Conservation (phyloP, 2,888 invertebrate species). For the Serrognathus titanus region DNA sequence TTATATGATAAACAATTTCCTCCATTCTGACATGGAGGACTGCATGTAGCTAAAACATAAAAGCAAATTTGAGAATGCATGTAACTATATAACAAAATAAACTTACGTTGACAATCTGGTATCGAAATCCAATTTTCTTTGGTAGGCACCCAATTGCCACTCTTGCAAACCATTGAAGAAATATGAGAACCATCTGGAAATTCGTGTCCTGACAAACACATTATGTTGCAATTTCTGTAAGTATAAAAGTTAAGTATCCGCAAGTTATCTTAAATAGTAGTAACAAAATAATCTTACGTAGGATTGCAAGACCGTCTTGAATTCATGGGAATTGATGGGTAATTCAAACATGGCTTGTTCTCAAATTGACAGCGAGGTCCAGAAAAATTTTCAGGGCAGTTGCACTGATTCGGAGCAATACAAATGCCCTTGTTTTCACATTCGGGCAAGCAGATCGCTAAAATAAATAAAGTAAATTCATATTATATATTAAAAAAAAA, state of each 20-base stretch:
- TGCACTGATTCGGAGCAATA: slow-evolving; percentile 68
- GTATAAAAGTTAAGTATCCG: background rate
- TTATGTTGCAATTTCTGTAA: slow-evolving; percentile 62
- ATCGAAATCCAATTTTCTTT: slow-evolving; percentile 60
- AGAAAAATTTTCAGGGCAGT: slow-evolving; percentile 68
- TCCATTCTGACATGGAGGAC: slow-evolving; percentile 74
- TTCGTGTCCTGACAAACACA: slow-evolving; percentile 63
- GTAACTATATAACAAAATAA: slow-evolving; percentile 32
- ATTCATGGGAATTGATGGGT: slow-evolving; percentile 64
- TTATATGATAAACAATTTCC: slow-evolving; percentile 77
- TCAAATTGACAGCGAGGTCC: slow-evolving; percentile 74
- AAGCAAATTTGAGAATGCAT: slow-evolving; percentile 4
- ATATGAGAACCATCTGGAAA: slow-evolving; percentile 70
- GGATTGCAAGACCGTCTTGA: slow-evolving; percentile 59
- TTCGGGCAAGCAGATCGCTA: slow-evolving; percentile 70
- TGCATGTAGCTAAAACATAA: slow-evolving; percentile 56
- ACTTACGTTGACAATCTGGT: slow-evolving; percentile 69
- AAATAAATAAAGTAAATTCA: slow-evolving; percentile 23
- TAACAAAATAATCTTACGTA: slow-evolving; percentile 54
- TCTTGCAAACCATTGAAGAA: slow-evolving; percentile 64
- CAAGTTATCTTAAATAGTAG: background rate
- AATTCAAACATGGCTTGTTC: slow-evolving; percentile 66
- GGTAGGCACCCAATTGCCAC: slow-evolving; percentile 69
- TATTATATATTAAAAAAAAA: no score
- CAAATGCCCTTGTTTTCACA: slow-evolving; percentile 84